Base-by-base conservation (phyloP, 2,113 vertebrate species). In the Callipepla californica region DNA sequence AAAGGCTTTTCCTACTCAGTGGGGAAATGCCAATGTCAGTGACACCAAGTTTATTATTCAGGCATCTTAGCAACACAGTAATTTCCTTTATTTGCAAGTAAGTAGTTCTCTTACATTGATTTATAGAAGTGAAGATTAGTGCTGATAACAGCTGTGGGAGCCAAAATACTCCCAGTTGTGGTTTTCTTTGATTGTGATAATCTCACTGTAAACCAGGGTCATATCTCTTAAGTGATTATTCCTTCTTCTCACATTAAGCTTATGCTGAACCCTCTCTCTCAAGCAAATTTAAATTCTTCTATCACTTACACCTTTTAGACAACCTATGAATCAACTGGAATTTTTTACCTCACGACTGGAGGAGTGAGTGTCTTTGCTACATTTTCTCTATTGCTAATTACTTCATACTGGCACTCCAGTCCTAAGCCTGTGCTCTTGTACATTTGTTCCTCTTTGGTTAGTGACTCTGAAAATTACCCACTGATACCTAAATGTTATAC, bases 1-100 rank as follows among this genome's bases (percentile, higher is more conserved):
- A 58, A 72, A 69, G 45, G 3, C 6, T 82, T 80, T 62, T 92
- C 82, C 42, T 80, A 3, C 21, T 80, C 72, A 58, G 7, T 50
- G 6, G 23, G 23, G 50, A 91, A 91, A 94, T 26, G 25, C 40
- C 89, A 40, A 53, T 89, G 53, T 62, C 67, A 87, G 12, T 66
- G 72, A 58, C 45, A 89, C 7, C 2, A 58, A 58, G 30, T 62
- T 85, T 81, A 73, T 94, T 82, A 87, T 69, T 87, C 81, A 66
- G 23, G 23, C 45, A 53, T 62, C 23, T 45, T 72, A 78, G 50
- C 51, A 91, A 76, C 42, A 65, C 47, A 50, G 23, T 87, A 44
- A 95, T 94, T 89, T 91, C 21, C n/a, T 85, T 59, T 85, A 77
- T 87, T 80, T 90, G 36, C 66, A 82, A 89, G 34, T 34, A 92